Conservation (phyloP, 2,113 vertebrate species). For the Otolemur garnettii region DNA sequence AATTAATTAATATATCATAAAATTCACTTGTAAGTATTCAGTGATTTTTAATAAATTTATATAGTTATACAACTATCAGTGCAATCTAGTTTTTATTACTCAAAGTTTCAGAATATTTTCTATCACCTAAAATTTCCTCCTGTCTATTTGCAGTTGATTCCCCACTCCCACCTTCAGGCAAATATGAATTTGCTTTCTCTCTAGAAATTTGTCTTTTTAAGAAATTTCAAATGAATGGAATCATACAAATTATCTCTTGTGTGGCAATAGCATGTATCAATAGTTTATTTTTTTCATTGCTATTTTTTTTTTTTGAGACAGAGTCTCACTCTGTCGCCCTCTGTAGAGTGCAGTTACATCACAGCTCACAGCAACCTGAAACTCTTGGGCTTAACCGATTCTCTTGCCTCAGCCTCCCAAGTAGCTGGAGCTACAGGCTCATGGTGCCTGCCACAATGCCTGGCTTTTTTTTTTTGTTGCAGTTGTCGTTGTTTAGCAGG, state of each 20-base stretch:
- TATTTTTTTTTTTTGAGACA: no score
- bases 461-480: no score
- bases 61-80: neutral
- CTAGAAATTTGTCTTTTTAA: neutral
- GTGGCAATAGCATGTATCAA: neutral
- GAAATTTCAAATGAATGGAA: neutral
- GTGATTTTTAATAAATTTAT: neutral
- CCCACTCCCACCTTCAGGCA: neutral
- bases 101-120: neutral
- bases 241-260: fast-evolving
- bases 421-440: no score
- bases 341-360: no score
- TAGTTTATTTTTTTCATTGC: neutral
- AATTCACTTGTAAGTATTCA: neutral
- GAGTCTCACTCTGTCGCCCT: no score
- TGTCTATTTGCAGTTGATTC: neutral
- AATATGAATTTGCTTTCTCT: neutral
- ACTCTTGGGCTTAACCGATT: no score
- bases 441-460: no score
- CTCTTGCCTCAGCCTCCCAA: no score
- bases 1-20: neutral
- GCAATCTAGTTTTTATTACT: neutral
- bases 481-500: no score
- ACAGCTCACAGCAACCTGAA: no score
- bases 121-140: neutral